Percentiles rank a stretch among this genome's conserved stretches.
phyloP scores from a whole-genome alignment of 2,113 vertebrate genomes.

The Siniperca knerii region DNA sequence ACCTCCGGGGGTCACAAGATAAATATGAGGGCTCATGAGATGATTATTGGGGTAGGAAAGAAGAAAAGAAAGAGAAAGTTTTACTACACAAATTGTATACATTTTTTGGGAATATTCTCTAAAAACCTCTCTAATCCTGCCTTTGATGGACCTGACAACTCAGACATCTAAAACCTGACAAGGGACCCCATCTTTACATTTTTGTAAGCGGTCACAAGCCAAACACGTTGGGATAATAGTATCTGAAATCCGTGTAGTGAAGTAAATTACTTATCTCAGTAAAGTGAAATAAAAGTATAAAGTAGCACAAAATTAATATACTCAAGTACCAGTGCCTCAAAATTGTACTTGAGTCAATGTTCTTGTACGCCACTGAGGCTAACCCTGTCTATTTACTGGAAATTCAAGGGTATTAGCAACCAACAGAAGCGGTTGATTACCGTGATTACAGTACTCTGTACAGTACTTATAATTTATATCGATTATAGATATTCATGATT shows the following conservation, averaged over 20 bases:
- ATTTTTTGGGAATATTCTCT: neutral
- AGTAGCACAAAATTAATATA: neutral
- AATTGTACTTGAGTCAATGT: neutral
- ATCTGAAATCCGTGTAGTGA: neutral
- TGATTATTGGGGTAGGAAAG: too few species aligned
- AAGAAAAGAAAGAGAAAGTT: too few species aligned
- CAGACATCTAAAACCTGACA: neutral
- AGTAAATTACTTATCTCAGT: too few species aligned
- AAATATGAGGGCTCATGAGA: too few species aligned
- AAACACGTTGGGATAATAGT: neutral
- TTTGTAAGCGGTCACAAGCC: neutral
- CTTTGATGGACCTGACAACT: neutral
- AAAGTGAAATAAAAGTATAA: neutral
- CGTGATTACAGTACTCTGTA: constrained; percentile 34
- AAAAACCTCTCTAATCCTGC: neutral
- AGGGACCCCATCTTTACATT: too few species aligned
- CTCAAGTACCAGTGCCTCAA: neutral
- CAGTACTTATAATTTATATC: constrained; percentile 2
- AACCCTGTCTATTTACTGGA: constrained; percentile 21
- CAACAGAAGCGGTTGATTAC: constrained; percentile 38
- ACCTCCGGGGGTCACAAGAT: too few species aligned
- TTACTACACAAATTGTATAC: neutral
- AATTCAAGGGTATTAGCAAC: constrained; percentile 15
- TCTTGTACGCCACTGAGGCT: too few species aligned
- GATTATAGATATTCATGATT: constrained; percentile 41